Percentiles rank a stretch among this genome's conserved stretches.
Conservation (phyloP, 1,140 invertebrate genomes). For the Neodiprion virginianus region DNA sequence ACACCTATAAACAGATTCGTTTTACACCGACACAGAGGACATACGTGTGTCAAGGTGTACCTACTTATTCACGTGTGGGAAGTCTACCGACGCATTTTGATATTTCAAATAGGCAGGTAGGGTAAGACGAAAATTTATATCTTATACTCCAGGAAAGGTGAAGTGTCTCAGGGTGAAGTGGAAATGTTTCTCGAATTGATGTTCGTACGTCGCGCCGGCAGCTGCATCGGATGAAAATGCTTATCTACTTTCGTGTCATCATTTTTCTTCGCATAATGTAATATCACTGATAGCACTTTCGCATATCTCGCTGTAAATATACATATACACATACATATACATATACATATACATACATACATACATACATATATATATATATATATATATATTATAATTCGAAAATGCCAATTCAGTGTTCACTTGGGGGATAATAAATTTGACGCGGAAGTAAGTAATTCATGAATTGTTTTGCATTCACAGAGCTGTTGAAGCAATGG, state of each 20-base stretch:
- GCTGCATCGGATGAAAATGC: not conserved
- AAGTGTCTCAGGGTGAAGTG: conserved; percentile 2
- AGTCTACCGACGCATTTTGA: not conserved
- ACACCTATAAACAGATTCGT: too few species aligned
- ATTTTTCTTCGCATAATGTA: conserved; percentile 8
- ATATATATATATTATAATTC: not conserved
- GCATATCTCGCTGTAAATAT: not conserved
- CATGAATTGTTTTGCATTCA: not conserved
- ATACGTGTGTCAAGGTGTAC: too few species aligned
- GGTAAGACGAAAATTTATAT: not conserved
- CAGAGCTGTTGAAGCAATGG: too few species aligned
- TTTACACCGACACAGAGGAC: too few species aligned
- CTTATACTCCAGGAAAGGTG: not conserved
- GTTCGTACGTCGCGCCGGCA: not conserved
- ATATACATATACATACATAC: not conserved
- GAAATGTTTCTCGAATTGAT: conserved; percentile 8
- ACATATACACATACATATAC: not conserved
- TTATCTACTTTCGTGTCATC: not conserved
- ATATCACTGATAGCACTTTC: not conserved
- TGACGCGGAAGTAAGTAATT: not conserved
- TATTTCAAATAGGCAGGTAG: not conserved
- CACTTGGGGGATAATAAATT: not conserved
- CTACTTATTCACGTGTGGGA: too few species aligned
- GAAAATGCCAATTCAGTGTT: not conserved
- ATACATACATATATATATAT: not conserved